Evolutionary conservation across 1,140 invertebrate genomes (phyloP).

Genomic region (Bombus affinis): DNA sequence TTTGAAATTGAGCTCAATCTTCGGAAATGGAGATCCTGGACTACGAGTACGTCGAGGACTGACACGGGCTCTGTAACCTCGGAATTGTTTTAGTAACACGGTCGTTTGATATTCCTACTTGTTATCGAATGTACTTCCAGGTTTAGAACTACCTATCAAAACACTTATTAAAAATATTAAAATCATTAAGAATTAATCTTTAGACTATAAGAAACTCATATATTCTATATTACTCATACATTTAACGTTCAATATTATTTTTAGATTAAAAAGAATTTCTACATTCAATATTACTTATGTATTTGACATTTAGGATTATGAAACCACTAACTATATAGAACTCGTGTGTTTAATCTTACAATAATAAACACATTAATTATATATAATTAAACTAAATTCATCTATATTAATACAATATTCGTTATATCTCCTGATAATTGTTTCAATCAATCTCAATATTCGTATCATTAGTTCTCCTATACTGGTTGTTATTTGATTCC

Average conservation of each 20-base stretch:
- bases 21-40: neutral
- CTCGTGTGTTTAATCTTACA: neutral
- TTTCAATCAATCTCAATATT: neutral
- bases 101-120: too few species aligned
- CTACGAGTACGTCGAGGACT: neutral
- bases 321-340: neutral
- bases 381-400: neutral
- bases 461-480: neutral
- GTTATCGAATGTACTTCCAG: neutral
- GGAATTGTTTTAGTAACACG: neutral
- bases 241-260: too few species aligned
- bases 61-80: neutral
- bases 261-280: too few species aligned
- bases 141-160: neutral
- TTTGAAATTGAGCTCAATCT: constrained; percentile 58
- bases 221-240: too few species aligned
- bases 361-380: neutral
- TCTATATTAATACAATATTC: neutral
- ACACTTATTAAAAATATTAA: neutral
- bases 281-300: too few species aligned
- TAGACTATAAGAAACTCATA: neutral
- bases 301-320: neutral
- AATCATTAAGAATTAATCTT: neutral
- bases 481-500: neutral
- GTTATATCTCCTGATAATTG: neutral